phyloP scores from a whole-genome alignment of 2,113 vertebrate genomes.

The Girardinichthys multiradiatus region DNA sequence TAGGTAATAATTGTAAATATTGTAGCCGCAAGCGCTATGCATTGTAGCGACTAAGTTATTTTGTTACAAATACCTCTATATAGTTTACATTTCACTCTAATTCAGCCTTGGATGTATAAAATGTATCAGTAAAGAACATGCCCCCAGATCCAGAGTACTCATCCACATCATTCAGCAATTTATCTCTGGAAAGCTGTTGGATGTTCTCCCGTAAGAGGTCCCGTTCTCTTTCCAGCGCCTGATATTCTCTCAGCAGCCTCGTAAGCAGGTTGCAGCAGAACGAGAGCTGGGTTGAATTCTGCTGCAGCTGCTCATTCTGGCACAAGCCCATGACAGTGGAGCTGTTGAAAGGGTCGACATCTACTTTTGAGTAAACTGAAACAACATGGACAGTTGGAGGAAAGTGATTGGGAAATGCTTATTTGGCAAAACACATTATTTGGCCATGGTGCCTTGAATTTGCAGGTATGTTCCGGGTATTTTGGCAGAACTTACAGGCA shows the following conservation, averaged over 20 bases:
- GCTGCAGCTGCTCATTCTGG: not conserved
- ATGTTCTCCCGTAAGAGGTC: not conserved
- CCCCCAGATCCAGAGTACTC: not conserved
- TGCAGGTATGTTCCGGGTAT: not conserved
- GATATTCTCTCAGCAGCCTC: not conserved
- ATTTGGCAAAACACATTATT: not conserved
- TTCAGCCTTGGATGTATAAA: too few species aligned
- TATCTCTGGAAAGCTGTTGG: not conserved
- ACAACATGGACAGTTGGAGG: not conserved
- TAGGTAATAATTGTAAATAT: not conserved
- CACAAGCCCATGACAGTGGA: conserved; percentile 1
- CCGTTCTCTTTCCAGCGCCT: conserved; percentile 8
- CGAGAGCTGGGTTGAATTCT: not conserved
- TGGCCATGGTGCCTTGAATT: not conserved
- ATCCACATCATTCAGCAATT: accelerated
- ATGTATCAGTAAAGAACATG: too few species aligned
- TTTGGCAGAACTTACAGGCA: conserved; percentile 44
- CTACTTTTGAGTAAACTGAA: conserved; percentile 26
- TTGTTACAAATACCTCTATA: not conserved
- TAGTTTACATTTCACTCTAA: not conserved
- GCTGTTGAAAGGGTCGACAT: conserved; percentile 4
- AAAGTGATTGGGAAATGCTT: not conserved
- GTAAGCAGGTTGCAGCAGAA: conserved; percentile 33
- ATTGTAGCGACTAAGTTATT: not conserved
- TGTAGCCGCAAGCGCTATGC: not conserved